Evolutionary conservation across 2,797 vertebrate genomes (phyloP), one percentile per base, ranked within the genome.

Genomic region (Chaenodraco wilsoni): DNA sequence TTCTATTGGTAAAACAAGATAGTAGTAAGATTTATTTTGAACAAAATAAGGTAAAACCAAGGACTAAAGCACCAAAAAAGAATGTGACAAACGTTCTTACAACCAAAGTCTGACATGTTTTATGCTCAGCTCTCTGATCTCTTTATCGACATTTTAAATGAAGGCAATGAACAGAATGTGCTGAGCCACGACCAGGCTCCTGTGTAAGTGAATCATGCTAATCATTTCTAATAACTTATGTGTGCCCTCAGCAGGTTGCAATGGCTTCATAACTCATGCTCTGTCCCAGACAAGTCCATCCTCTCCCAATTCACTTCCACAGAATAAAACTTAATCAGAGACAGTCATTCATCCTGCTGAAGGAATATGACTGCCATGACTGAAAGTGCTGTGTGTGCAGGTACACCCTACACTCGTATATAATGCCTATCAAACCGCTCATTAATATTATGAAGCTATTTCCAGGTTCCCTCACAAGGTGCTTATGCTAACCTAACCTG

Each of bases 311-410:
- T 88, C 78, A 80, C 67, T 72, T 78, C 64, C 68, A 74, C 66
- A 69, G 78, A 62, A 83, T 76, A 72, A 83, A 82, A 79, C 70
- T 78, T 84, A 84, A 87, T 87, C 82, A 81, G 62, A 82, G 78
- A 75, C 66, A 33, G 65, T 78, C 66, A 78, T 91, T 87, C 84
- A 82, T 88, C 83, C 81, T 61, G 72, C 77, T 27, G 81, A 74
- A 71, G 74, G 66, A 76, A 84, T 81, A 74, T 85, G 80, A 77
- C 78, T 68, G 79, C 55, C 75, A 84, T 87, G 80, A 80, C 74
- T 73, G 61, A 82, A 88, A 88, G 74, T 89, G 91, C 88, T 91
- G 87, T 79, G 85, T 89, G 79, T 78, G 87, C 82, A 91, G 67
- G 74, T 77, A 72, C 48, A 76, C 66, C 56, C 76, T 70, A 76